phyloP scores from a whole-genome alignment of 2,113 vertebrate genomes.

The Gadus chalcogrammus region DNA sequence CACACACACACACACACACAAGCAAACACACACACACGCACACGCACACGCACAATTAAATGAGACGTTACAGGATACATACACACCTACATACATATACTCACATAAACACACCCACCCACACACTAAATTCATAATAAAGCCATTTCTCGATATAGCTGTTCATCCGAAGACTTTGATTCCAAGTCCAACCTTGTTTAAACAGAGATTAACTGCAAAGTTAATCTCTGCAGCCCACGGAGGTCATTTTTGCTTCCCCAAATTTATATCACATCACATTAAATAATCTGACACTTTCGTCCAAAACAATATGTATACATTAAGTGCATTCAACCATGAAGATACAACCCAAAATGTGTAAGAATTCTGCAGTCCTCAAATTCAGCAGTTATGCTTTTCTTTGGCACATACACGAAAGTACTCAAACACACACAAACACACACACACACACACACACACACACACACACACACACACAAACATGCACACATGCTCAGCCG shows the following conservation, averaged over 20 bases:
- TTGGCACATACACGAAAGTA: too few relatives aligned
- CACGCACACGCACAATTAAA: background rate
- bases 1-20: background rate
- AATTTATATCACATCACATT: too few relatives aligned
- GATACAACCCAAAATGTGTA: too few relatives aligned
- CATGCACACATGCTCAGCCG: constrained; percentile 1
- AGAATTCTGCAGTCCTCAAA: too few relatives aligned
- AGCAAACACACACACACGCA: constrained; percentile 11
- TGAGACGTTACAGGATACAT: too few relatives aligned
- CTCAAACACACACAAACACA: background rate
- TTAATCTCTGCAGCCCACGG: too few relatives aligned
- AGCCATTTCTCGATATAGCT: background rate
- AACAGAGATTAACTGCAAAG: too few relatives aligned
- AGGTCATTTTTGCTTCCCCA: too few relatives aligned
- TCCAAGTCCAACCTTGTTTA: background rate
- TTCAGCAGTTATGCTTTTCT: too few relatives aligned
- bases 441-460: constrained; percentile 22
- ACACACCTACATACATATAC: constrained; percentile 4
- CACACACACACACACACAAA: constrained; percentile 16
- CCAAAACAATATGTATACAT: too few relatives aligned
- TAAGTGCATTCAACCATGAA: too few relatives aligned
- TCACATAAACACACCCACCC: background rate
- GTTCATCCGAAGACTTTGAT: background rate
- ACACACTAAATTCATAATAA: constrained; percentile 18
- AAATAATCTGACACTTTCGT: too few relatives aligned